Percentiles rank a stretch among this genome's conserved stretches.
phyloP scores from a whole-genome alignment of 2,888 invertebrate genomes.

The Cheilosia vernalis region DNA sequence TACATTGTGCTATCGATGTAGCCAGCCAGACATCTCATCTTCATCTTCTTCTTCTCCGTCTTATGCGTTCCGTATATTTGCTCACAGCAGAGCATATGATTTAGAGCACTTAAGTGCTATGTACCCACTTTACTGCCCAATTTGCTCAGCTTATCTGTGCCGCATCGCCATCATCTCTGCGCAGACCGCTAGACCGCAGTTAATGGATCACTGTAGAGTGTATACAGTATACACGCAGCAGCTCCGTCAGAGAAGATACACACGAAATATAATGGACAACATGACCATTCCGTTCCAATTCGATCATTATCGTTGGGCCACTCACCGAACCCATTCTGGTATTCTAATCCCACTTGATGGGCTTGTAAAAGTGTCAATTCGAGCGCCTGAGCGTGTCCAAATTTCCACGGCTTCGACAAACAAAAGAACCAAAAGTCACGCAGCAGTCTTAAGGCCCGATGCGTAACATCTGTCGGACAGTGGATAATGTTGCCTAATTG shows the following conservation, averaged over 20 bases:
- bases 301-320: constrained; percentile 66
- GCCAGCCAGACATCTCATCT: constrained; percentile 48
- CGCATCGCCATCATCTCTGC: constrained; percentile 39
- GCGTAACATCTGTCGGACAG: constrained; percentile 22
- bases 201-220: constrained; percentile 48
- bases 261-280: constrained; percentile 46
- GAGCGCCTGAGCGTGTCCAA: constrained; percentile 42
- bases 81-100: constrained; percentile 39
- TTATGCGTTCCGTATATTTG: constrained; percentile 4
- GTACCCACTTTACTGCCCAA: constrained; percentile 65
- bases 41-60: constrained; percentile 4
- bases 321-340: constrained; percentile 18
- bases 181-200: constrained; percentile 36
- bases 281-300: constrained; percentile 51
- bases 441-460: constrained; percentile 46
- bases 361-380: constrained; percentile 74
- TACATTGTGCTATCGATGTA: constrained; percentile 33
- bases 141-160: constrained; percentile 57
- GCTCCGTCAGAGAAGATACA: constrained; percentile 23
- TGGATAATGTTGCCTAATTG: constrained; percentile 71
- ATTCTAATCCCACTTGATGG: constrained; percentile 69
- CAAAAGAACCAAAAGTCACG: constrained; percentile 54
- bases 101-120: constrained; percentile 68
- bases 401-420: constrained; percentile 51
- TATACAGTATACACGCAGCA: constrained; percentile 5